These are phyloP conservation scores for Solea solea DNA, from an alignment of 2,113 vertebrate species.

Conservation along the genomic window DNA sequence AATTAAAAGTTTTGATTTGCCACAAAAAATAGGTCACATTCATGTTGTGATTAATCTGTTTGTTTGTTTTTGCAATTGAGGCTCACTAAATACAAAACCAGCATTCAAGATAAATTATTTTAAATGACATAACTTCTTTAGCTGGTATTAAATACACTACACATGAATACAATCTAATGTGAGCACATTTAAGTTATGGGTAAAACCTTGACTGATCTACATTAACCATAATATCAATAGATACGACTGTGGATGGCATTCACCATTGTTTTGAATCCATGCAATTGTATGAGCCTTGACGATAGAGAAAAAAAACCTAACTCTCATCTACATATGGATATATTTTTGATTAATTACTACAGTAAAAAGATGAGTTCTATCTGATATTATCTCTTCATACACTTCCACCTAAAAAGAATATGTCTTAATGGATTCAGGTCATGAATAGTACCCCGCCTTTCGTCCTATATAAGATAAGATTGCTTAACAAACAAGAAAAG, in stretches of 20 bases:
- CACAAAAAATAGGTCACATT: conserved; percentile 58
- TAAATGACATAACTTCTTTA: conserved; percentile 7
- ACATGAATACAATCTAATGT: not conserved
- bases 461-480: not conserved
- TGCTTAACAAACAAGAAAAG: not conserved
- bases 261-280: too few relatives aligned
- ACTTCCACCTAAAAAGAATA: too few relatives aligned
- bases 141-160: not conserved
- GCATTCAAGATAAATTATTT: conserved; percentile 18
- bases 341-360: too few relatives aligned
- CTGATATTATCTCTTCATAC: too few relatives aligned
- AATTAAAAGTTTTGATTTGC: conserved; percentile 73
- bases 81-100: conserved; percentile 24
- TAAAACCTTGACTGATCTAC: not conserved
- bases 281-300: not conserved
- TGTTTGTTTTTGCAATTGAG: conserved; percentile 10
- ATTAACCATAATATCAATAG: too few relatives aligned
- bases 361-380: too few relatives aligned
- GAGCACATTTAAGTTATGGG: not conserved
- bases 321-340: too few relatives aligned
- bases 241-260: too few relatives aligned
- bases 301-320: not conserved
- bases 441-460: not conserved
- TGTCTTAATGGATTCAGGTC: not conserved
- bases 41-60: conserved; percentile 33